Conservation (phyloP, 2,888 invertebrate genomes). For the Hydraecia micacea region DNA sequence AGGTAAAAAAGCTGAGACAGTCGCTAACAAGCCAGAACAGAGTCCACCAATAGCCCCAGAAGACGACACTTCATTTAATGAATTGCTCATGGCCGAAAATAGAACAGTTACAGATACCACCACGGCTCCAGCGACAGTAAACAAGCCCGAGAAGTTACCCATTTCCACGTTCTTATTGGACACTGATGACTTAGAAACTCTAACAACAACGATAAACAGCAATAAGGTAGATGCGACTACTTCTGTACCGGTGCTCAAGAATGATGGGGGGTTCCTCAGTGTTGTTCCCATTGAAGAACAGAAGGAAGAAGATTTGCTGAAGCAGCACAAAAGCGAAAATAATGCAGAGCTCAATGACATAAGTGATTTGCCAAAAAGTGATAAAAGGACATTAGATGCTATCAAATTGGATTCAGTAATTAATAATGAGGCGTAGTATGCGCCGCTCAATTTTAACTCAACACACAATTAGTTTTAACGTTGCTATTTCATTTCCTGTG, state of each 20-base stretch:
- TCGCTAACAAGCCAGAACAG: slow-evolving; percentile 50
- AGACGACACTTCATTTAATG: slow-evolving; percentile 68
- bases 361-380: slow-evolving; percentile 88
- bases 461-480: slow-evolving; percentile 76
- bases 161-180: slow-evolving; percentile 83
- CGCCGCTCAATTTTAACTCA: slow-evolving; percentile 64
- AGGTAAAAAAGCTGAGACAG: slow-evolving; percentile 48
- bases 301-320: slow-evolving; percentile 74
- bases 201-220: slow-evolving; percentile 62
- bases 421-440: slow-evolving; percentile 82
- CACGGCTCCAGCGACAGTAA: slow-evolving; percentile 14
- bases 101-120: slow-evolving; percentile 44
- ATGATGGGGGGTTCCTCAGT: slow-evolving; percentile 78
- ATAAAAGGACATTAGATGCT: slow-evolving; percentile 85
- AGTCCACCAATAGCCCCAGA: slow-evolving; percentile 61
- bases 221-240: slow-evolving; percentile 62
- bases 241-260: slow-evolving; percentile 44
- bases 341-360: slow-evolving; percentile 84
- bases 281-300: slow-evolving; percentile 82
- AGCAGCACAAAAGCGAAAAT: slow-evolving; percentile 78
- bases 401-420: slow-evolving; percentile 80
- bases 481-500: slow-evolving; percentile 83
- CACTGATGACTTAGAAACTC: slow-evolving; percentile 83
- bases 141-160: slow-evolving; percentile 66
- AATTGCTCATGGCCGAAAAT: slow-evolving; percentile 68